Percentiles rank a stretch among this genome's conserved stretches.
Conservation (phyloP, 2,888 invertebrate species). For the Brachycybe producta region DNA sequence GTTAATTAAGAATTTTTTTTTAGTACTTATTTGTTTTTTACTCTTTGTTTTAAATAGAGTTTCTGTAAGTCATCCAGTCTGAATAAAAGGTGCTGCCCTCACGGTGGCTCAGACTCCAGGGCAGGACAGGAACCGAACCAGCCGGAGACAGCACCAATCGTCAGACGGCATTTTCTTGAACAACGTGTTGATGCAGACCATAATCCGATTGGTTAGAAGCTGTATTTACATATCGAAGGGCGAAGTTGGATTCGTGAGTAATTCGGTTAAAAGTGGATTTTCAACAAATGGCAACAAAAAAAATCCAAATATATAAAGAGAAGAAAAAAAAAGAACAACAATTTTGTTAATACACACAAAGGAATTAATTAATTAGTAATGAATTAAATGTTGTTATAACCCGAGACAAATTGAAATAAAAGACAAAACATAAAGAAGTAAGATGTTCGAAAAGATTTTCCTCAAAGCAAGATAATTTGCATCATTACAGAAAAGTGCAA, state of each 20-base stretch:
- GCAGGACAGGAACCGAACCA: conserved; percentile 17
- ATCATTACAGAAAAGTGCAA: too few species aligned
- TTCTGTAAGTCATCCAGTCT: conserved; percentile 16
- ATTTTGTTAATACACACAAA: neutral
- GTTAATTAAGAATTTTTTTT: too few species aligned
- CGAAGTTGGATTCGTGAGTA: too few species aligned
- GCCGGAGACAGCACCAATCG: conserved; percentile 16
- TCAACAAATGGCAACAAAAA: neutral
- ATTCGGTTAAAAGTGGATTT: too few species aligned
- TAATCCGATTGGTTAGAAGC: conserved; percentile 21
- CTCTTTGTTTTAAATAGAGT: conserved; percentile 11
- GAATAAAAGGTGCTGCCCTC: conserved; percentile 16
- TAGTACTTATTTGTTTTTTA: too few species aligned
- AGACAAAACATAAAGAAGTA: too few species aligned
- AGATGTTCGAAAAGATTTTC: too few species aligned
- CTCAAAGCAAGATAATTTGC: too few species aligned
- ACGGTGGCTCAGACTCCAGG: conserved; percentile 15
- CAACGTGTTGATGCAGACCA: conserved; percentile 20
- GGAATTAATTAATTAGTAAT: too few species aligned
- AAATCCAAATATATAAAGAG: neutral
- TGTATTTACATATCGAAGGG: conserved; percentile 2
- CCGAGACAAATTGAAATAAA: too few species aligned
- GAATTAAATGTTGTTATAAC: too few species aligned
- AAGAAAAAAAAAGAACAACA: neutral
- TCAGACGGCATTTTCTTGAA: conserved; percentile 21